Percentiles rank a stretch among this genome's conserved stretches.
These are phyloP conservation scores for Torymus tubicola DNA, from an alignment of 2,888 invertebrate species.

Conservation along the genomic window DNA sequence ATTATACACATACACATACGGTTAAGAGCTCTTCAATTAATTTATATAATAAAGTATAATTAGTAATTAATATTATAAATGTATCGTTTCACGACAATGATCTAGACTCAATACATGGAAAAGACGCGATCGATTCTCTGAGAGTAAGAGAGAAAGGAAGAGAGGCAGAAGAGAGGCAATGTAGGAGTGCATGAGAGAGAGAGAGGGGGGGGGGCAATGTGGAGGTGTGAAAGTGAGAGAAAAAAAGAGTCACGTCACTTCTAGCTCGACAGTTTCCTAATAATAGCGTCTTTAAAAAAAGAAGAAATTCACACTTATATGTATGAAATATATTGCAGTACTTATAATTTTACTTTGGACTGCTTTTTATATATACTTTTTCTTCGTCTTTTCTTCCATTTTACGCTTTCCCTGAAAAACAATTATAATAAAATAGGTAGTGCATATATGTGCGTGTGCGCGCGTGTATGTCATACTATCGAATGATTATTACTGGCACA, in stretches of 20 bases:
- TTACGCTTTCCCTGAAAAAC: slow-evolving; percentile 32
- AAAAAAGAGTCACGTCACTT: slow-evolving; percentile 32
- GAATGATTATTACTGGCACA: slow-evolving; percentile 17
- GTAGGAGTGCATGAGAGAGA: slow-evolving; percentile 53
- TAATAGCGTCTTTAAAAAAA: slow-evolving; percentile 41
- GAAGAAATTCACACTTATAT: slow-evolving; percentile 23
- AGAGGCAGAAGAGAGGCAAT: slow-evolving; percentile 42
- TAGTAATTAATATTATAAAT: slow-evolving; percentile 71
- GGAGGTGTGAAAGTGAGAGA: not conserved
- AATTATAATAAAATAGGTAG: no score
- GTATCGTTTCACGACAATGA: slow-evolving; percentile 71
- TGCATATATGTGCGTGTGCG: no score
- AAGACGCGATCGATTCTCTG: slow-evolving; percentile 16
- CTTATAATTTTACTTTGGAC: slow-evolving; percentile 42
- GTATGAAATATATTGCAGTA: slow-evolving; percentile 44
- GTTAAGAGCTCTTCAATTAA: slow-evolving; percentile 75
- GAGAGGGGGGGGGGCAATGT: slow-evolving; percentile 39
- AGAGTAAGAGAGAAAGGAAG: slow-evolving; percentile 23
- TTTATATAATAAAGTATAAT: slow-evolving; percentile 75
- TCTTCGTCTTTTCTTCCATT: slow-evolving; percentile 36
- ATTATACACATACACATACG: slow-evolving; percentile 73
- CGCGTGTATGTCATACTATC: not conserved
- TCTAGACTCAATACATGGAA: slow-evolving; percentile 63
- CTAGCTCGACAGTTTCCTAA: slow-evolving; percentile 52
- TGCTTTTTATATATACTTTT: slow-evolving; percentile 41